Evolutionary conservation across 35 echinoderm and acorn worm genomes (phyloP), one percentile per base, ranked within the genome.

Genomic region (Ptychodera flava): DNA sequence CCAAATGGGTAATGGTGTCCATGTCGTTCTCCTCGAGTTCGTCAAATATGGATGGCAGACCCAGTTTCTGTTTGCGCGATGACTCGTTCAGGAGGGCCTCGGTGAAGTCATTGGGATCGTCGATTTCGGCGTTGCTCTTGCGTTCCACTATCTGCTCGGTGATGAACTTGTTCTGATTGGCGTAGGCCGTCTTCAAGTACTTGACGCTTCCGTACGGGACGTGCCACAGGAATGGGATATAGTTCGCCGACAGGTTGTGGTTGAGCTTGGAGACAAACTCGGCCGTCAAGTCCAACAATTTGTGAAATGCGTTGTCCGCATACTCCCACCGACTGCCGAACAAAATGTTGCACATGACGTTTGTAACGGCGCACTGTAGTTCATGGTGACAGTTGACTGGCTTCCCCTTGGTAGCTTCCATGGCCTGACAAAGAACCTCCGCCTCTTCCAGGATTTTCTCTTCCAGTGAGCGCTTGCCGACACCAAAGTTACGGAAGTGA

Each of bases 211-310:
- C 45, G 29, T 77, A 86, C 27, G 83, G 84, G 0, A 78, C 35
- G 77, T 91, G 89, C 34, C 76, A 91, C 0, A 91, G 89, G 27
- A 85, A 78, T 33, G 89, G 89, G 32, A 91, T 35, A 1, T 86
- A 79, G 78, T 91, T 91, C 76, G 76, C 53, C 16, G 79, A 77
- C 15, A 78, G 37, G 16, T 78, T 80, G 16, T 80, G 32, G 0
- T 64, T 38, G 0, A 90, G 36, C 15, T 83, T 83, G 1, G 78
- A 35, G 2, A 90, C 76, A 29, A 90, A 77, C 83, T 85, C 88
- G 34, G 31, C 38, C 36, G 76, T 84, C n/a, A 84, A 34, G n/a
- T 77, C 16, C 1, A 82, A 83, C 33, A 85, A 36, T 64, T 78
- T 76, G 32, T 33, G 31, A 35, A 90, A 90, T 16, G 31, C 31